These are phyloP conservation scores for Smithornis capensis DNA, from an alignment of 2,113 vertebrate species.

Conservation along the genomic window DNA sequence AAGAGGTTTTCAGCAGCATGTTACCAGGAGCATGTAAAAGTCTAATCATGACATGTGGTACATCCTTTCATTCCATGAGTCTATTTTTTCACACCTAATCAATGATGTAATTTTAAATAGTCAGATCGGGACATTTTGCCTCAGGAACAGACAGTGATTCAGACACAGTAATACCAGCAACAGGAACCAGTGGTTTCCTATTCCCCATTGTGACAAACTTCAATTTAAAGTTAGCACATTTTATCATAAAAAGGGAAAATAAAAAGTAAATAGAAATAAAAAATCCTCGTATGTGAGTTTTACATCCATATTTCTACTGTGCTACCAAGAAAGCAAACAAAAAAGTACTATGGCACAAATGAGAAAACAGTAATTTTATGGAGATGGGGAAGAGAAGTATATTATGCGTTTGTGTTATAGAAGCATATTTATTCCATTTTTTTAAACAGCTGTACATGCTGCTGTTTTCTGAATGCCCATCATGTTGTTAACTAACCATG, in stretches of 20 bases:
- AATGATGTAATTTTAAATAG: constrained; percentile 2
- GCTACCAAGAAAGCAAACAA: background rate
- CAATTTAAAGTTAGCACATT: background rate
- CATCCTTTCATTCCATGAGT: background rate
- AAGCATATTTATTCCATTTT: background rate
- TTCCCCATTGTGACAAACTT: background rate
- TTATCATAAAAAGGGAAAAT: background rate
- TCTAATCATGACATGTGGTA: background rate
- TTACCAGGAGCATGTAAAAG: background rate
- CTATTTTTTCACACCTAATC: background rate
- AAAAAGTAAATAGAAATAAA: too few relatives aligned
- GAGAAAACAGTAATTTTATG: background rate
- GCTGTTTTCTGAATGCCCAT: background rate
- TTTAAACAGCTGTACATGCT: background rate
- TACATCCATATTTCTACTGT: background rate
- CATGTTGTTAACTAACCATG: background rate
- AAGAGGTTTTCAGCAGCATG: background rate
- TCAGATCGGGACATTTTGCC: background rate
- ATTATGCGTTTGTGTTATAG: background rate
- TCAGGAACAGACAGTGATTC: background rate
- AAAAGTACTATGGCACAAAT: background rate
- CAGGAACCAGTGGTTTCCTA: background rate
- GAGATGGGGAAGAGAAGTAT: background rate
- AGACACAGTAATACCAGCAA: background rate
- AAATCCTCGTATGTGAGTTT: background rate